Percentiles rank a stretch among this genome's conserved stretches.
Conservation (phyloP, 2,113 vertebrate genomes). For the Zosterops japonicus region DNA sequence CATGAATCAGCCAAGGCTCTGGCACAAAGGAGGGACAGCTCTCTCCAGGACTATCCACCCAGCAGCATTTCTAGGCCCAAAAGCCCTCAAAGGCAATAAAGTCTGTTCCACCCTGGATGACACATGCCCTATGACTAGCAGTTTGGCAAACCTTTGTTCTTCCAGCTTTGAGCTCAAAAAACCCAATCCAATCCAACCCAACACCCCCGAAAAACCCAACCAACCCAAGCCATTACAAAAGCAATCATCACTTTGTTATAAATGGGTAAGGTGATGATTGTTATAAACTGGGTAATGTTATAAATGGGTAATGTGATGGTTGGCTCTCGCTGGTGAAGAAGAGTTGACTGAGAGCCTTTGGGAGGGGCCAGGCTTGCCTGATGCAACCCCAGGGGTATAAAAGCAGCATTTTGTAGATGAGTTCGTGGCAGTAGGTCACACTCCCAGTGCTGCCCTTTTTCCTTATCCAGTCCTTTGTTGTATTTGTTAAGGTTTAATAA, state of each 20-base stretch:
- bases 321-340: background rate
- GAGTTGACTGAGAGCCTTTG: background rate
- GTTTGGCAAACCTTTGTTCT: constrained; percentile 49
- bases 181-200: background rate
- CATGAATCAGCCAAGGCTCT: background rate
- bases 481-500: background rate
- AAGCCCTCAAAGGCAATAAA: constrained; percentile 2
- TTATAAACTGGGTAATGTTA: too few relatives aligned
- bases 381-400: background rate
- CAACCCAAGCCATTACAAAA: background rate
- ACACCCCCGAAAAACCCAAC: rapidly evolving
- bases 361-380: background rate
- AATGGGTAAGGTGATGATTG: too few relatives aligned
- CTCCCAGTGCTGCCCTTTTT: background rate
- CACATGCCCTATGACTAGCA: constrained; percentile 25
- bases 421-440: background rate
- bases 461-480: background rate
- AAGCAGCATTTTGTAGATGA: background rate
- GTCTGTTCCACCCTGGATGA: constrained; percentile 4
- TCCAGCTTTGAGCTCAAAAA: constrained; percentile 45
- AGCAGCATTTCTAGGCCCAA: background rate
- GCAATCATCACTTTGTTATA: background rate
- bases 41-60: background rate
- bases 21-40: background rate
- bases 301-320: background rate